A percentile compares a stretch with the other conserved stretches of the same genome.
Conservation (phyloP, 1,140 invertebrate genomes). For the Oryzaephilus surinamensis region DNA sequence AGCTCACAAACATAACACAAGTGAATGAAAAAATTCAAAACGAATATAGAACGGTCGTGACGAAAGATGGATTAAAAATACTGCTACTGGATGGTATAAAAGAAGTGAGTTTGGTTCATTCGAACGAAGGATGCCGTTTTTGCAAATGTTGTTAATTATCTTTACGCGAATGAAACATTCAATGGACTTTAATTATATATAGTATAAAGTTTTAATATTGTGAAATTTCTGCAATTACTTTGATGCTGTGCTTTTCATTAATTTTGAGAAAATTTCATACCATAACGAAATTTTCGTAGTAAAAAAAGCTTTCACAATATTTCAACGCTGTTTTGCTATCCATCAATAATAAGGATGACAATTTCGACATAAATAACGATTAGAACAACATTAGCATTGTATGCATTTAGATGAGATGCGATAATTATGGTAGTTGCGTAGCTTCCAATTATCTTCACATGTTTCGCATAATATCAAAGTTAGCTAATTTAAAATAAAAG, state of each 20-base stretch:
- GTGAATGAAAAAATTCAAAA: no score
- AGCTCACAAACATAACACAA: slow-evolving; percentile 13
- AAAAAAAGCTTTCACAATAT: no score
- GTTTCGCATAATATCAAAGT: slow-evolving; percentile 19
- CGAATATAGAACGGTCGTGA: slow-evolving; percentile 20
- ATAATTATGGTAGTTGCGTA: slow-evolving; percentile 16
- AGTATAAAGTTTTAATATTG: slow-evolving; percentile 12
- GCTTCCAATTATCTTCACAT: slow-evolving; percentile 18
- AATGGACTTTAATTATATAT: slow-evolving; percentile 16
- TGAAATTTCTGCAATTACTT: slow-evolving; percentile 8
- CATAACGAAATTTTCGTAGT: no score
- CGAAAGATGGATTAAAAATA: slow-evolving; percentile 23
- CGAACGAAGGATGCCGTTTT: slow-evolving; percentile 12
- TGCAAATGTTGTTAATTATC: slow-evolving; percentile 22
- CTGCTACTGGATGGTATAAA: slow-evolving; percentile 11
- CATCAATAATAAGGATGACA: no score
- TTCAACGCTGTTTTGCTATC: no score
- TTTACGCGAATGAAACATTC: slow-evolving; percentile 9
- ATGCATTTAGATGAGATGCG: slow-evolving; percentile 10
- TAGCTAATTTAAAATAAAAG: slow-evolving; percentile 18
- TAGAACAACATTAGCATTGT: no score
- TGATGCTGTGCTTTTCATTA: no score
- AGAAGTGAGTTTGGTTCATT: neutral
- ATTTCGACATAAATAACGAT: no score
- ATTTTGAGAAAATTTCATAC: no score